Evolutionary conservation across 1,140 invertebrate species (phyloP), one percentile per base, ranked within the genome.

Genomic region (Cataglyphis hispanica): DNA sequence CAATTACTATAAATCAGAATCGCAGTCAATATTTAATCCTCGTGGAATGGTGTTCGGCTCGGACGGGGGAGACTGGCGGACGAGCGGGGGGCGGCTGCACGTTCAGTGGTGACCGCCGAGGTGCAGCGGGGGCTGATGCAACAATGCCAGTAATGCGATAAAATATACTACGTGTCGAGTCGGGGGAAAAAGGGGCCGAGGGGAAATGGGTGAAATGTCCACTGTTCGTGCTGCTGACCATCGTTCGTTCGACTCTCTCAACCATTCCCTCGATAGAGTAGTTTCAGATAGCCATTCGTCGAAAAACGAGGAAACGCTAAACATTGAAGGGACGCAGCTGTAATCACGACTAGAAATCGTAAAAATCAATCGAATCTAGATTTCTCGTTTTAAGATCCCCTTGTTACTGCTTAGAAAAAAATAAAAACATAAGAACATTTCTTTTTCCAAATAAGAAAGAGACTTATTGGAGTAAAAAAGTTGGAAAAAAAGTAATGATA

Each of bases 1-100:
- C 94, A 94, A 94, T 94, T 94, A 94, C 93, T 94, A 94, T 94
- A 94, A 94, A 94, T 94, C 94, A 94, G 92, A 94, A 94, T 94
- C 91, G 93, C 93, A 94, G 94, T 94, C 94, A 93, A 94, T 94
- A 94, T 94, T 94, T 94, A 94, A 94, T 94, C 94, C 93, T 92
- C 91, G 92, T 91, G 91, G 93, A 93, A 94, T 93, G 90, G 93
- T 91, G 93, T 91, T 92, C 91, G 87, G 86, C 90, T 91, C 74
- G 70, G 5, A 72, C 75, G 53, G 69, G 69, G 61, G 66, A 27
- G 37, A 70, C 37, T 31, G 66, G 81, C 60, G 85, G 64, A 67
- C 76, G 81, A 75, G 66, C 81, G 81, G 74, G 16, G 43, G 16
- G 43, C 46, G 64, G 78, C 74, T 69, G 83, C 69, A 88, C 74